Evolutionary conservation across 2,888 invertebrate species (phyloP), one percentile per base, ranked within the genome.

Genomic region (Chironomus tentans): DNA sequence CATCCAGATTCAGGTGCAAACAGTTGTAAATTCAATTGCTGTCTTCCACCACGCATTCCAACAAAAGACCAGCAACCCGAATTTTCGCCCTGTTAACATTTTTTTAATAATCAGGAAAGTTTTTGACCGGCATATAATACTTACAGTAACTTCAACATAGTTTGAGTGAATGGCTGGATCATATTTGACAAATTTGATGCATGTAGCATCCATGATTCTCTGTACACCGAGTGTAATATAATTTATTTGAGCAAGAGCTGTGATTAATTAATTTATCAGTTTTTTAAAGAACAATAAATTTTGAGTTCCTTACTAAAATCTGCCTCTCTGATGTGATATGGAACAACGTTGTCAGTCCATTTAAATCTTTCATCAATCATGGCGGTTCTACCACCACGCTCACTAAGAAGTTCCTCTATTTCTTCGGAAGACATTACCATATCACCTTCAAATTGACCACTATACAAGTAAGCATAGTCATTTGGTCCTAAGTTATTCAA

Each of bases 1-100:
- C 76, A 76, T 0, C 76, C 76, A 7, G n/a, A 13, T 65, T 70
- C 70, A 13, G 28, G 22, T 4, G 46, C 13, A n/a, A 70, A 18
- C 38, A 65, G 65, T n/a, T 46, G 22, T 15, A 76, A 56, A 65
- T 76, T 76, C 10, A 76, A 21, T 15, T 61, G n/a, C 47, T 76
- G 76, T 18, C 18, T 10, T 3, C 70, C 70, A 80, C 90, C 90
- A 18, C 87, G 84, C 21, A 87, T 85, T 0, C 92, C 92, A 0
- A 91, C 90, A 77, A 88, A 88, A 15, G 91, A 91, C 90, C 91
- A 91, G 80, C 92, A 92, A 0, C 91, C 91, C 0, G 88, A 88
- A 73, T 85, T 87, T 6, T 85, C 83, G 86, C 89, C 70, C 86
- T 86, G 5, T 87, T n/a, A n/a, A n/a, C n/a, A n/a, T n/a, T 28